Base-by-base conservation (phyloP, 37 sponge, comb jelly and placozoan genomes). In the Eunapius fragilis region DNA sequence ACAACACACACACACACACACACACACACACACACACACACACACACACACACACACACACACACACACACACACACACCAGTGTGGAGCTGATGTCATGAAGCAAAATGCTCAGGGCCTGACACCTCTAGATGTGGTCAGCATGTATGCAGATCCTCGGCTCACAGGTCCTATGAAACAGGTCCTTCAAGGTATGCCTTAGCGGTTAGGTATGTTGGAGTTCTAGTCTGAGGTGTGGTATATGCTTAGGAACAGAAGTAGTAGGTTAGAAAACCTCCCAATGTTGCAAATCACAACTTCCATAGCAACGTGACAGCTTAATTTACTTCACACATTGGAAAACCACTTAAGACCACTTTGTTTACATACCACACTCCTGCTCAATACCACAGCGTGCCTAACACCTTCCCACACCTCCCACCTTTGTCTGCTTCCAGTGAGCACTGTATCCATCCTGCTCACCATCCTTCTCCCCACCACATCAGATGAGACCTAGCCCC, bases 131-230 rank as follows among this genome's bases (percentile, higher is more conserved):
- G 94, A 94, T 28, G 81, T 94, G 38, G 91, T 94, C 47, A 90
- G 90, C 73, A 90, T 87, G 82, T 94, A 94, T 82, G 88, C 91
- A 27, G 94, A 94, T 74, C 94, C 94, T 1, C 84, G 94, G 14
- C 80, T 88, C 23, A 85, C 91, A 11, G 88, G 92, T 13, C 81
- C 84, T 13, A 80, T 94, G 88, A 94, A 94, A 68, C 92, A 85
- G 50, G 74, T 90, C 7, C 78, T 94, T 0, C 94, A 94, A 88
- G 94, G 94, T 93, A 68, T 58, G 58, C 17, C 58, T 11, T 13
- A 12, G 14, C 19, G 17, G 14, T 58, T 4, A 17, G 14, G 58
- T 19, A 58, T 58, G 58, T 17, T 58, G 58, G 22, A 19, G 2
- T 58, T 12, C 1, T 17, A 2, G 58, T 10, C 6, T 17, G 58